Evolutionary conservation across 2,113 vertebrate genomes (phyloP).

Genomic region (Monopterus albus): DNA sequence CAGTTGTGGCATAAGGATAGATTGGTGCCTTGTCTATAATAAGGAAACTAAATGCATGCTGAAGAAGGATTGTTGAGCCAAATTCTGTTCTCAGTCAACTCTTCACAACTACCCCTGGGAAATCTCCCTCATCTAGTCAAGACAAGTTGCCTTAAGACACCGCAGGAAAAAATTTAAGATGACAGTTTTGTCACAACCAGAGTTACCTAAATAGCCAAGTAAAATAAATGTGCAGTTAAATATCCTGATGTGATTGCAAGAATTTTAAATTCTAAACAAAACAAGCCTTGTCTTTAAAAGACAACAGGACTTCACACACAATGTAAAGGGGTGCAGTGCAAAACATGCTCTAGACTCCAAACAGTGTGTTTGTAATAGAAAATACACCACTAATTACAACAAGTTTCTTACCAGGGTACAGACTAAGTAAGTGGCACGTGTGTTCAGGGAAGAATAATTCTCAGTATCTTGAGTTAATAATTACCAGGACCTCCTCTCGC

Average conservation of each 20-base stretch:
- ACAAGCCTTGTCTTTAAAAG: slow-evolving; percentile 6
- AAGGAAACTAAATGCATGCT: slow-evolving; percentile 51
- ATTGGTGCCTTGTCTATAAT: slow-evolving; percentile 65
- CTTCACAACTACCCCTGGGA: slow-evolving; percentile 35
- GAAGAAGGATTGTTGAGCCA: slow-evolving; percentile 47
- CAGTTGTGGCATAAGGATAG: slow-evolving; percentile 59
- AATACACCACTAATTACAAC: not conserved
- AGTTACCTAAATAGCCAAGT: slow-evolving; percentile 20
- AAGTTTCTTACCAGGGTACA: not conserved
- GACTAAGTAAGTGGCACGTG: not conserved
- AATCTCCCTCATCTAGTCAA: slow-evolving; percentile 31
- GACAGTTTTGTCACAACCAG: slow-evolving; percentile 25
- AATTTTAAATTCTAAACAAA: slow-evolving; percentile 14
- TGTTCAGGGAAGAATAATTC: slow-evolving; percentile 2
- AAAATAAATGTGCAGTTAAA: slow-evolving; percentile 10
- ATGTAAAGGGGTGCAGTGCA: not conserved
- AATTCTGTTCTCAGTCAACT: slow-evolving; percentile 37
- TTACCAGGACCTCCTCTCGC: not conserved
- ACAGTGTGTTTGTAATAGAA: not conserved
- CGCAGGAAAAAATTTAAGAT: slow-evolving; percentile 29
- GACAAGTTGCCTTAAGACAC: slow-evolving; percentile 30
- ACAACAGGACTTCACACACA: not conserved
- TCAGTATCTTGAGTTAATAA: slow-evolving; percentile 27
- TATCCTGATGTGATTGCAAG: slow-evolving; percentile 4
- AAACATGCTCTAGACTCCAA: slow-evolving; percentile 9